Evolutionary conservation across 2,888 invertebrate species (phyloP), one percentile per base, ranked within the genome.

Genomic region (Laspeyria flexula): DNA sequence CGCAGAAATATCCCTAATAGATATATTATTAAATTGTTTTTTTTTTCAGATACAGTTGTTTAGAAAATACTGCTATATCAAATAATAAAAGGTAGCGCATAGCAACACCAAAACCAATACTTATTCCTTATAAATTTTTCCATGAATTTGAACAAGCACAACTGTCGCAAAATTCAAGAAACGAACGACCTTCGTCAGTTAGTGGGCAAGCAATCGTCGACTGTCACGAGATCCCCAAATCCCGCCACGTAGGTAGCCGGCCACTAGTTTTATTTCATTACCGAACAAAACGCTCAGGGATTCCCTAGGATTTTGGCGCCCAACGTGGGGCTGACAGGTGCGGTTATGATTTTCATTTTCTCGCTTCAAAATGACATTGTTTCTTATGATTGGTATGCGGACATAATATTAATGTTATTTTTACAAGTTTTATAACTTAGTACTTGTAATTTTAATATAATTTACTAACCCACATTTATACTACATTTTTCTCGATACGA

Each of bases 211-310:
- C 79, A 71, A 77, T 79, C 75, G 73, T 72, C 61, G 69, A 43
- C 71, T 77, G 78, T 76, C 79, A 75, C 55, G 60, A 55, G 64
- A 59, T 70, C 78, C 72, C 56, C 42, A 65, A 71, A 67, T 63
- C 78, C 78, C 71, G 51, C 64, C 77, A 75, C 80, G 77, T 79
- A 70, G 57, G 62, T 55, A 60, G 48, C 53, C 46, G 48, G 48
- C 66, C 62, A 68, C 71, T 75, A 75, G 75, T 82, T 80, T 79
- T 79, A 81, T 82, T 82, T 81, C 80, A 82, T 82, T 81, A 79
- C 76, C 59, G 58, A 43, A 54, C 45, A 46, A 58, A 58, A 69
- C 61, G 69, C 55, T 68, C 41, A 42, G 71, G 72, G 72, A 71
- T 59, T 60, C 65, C 57, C 55, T 51, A 43, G 64, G 60, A 68